phyloP scores from a whole-genome alignment of 2,888 invertebrate genomes.

The Melolontha melolontha region DNA sequence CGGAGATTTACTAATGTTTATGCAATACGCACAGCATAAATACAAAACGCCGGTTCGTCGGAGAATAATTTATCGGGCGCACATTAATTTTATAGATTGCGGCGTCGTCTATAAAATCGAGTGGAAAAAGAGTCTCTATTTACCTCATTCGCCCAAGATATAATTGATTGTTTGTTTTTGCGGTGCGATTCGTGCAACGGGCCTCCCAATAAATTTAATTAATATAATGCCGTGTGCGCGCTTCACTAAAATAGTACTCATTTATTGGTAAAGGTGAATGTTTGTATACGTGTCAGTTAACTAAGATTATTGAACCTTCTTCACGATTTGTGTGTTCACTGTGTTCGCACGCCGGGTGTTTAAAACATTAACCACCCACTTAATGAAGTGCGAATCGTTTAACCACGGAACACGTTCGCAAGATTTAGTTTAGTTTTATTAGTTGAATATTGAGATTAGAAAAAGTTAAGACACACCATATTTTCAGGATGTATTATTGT shows the following conservation, averaged over 20 bases:
- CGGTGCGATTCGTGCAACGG: too few relatives aligned
- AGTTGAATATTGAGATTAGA: too few relatives aligned
- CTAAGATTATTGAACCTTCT: slow-evolving; percentile 17
- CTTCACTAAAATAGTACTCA: slow-evolving; percentile 11
- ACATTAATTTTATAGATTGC: slow-evolving; percentile 21
- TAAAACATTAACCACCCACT: slow-evolving; percentile 9
- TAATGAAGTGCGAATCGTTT: background rate
- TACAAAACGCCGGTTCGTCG: background rate
- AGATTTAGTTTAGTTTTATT: too few relatives aligned
- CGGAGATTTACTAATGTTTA: slow-evolving; percentile 25
- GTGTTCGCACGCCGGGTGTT: slow-evolving; percentile 17
- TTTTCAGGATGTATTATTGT: too few relatives aligned
- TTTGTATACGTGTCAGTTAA: slow-evolving; percentile 22
- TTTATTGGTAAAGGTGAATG: slow-evolving; percentile 27
- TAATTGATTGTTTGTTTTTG: too few relatives aligned
- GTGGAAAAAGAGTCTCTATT: slow-evolving; percentile 8
- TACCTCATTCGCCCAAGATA: background rate
- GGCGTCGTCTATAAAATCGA: slow-evolving; percentile 11
- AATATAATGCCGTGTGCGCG: slow-evolving; percentile 3
- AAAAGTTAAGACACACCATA: too few relatives aligned
- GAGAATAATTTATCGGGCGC: slow-evolving; percentile 4
- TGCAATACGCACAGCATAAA: slow-evolving; percentile 1
- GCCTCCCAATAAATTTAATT: background rate
- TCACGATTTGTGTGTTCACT: slow-evolving; percentile 19
- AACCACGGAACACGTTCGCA: too few relatives aligned